phyloP scores from a whole-genome alignment of 2,888 invertebrate genomes.

The Parascotia fuliginaria region DNA sequence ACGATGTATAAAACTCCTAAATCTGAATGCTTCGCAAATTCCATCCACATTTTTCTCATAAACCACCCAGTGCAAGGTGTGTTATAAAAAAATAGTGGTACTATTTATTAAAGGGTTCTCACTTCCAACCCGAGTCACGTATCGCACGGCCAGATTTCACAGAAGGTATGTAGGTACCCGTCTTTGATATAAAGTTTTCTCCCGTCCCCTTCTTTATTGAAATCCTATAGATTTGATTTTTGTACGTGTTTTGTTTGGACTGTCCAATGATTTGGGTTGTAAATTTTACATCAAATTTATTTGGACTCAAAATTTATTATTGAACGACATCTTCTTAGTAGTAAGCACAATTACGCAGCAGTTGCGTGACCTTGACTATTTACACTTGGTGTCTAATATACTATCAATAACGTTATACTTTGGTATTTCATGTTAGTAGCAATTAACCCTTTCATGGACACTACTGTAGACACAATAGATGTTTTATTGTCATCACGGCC shows the following conservation, averaged over 20 bases:
- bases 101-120: slow-evolving; percentile 79
- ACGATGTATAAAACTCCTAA: too few relatives aligned
- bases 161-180: slow-evolving; percentile 57
- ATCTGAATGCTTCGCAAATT: slow-evolving; percentile 57
- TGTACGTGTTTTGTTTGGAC: slow-evolving; percentile 44
- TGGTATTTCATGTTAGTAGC: too few relatives aligned
- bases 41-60: slow-evolving; percentile 71
- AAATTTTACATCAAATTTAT: not conserved
- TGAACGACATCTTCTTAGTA: too few relatives aligned
- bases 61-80: slow-evolving; percentile 75
- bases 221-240: slow-evolving; percentile 64
- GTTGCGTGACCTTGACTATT: too few relatives aligned
- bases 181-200: slow-evolving; percentile 76
- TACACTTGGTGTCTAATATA: too few relatives aligned
- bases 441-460: too few relatives aligned
- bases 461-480: too few relatives aligned
- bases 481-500: too few relatives aligned
- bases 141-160: slow-evolving; percentile 70
- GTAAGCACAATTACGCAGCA: too few relatives aligned
- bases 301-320: not conserved
- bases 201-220: slow-evolving; percentile 70
- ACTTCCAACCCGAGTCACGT: slow-evolving; percentile 69
- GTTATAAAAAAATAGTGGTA: slow-evolving; percentile 76
- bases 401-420: too few relatives aligned
- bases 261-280: not conserved